Evolutionary conservation across 2,797 vertebrate genomes (phyloP).

Genomic region (Pristis pectinata): DNA sequence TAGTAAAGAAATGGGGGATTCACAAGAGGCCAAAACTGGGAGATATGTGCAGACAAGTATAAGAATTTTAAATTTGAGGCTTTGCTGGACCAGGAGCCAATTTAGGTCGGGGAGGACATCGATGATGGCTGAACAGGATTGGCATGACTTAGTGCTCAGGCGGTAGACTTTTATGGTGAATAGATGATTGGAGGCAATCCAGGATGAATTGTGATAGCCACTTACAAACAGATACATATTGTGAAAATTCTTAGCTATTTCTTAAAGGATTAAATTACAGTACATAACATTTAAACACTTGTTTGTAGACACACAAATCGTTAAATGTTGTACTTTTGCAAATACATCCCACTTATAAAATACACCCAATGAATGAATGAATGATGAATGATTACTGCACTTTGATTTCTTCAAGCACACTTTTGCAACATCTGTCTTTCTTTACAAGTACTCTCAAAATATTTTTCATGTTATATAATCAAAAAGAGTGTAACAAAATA

Average conservation of each 20-base stretch:
- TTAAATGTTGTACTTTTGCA: neutral
- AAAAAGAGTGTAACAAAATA: neutral
- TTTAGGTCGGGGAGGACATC: neutral
- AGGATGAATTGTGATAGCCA: neutral
- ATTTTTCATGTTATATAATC: neutral
- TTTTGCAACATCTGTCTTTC: neutral
- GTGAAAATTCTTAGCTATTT: neutral
- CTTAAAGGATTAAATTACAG: neutral
- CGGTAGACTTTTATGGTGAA: neutral
- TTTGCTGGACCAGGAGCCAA: neutral
- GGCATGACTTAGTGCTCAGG: neutral
- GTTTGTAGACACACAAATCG: neutral
- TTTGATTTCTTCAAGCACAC: neutral
- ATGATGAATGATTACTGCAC: too few relatives aligned
- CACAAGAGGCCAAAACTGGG: neutral
- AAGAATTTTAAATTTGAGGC: neutral
- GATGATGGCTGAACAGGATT: neutral
- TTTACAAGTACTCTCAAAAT: neutral
- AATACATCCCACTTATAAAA: too few relatives aligned
- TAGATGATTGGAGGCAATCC: neutral
- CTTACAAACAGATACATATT: neutral
- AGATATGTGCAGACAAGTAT: neutral
- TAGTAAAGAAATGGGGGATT: neutral
- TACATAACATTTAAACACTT: neutral
- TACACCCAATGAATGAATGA: too few relatives aligned